Conservation (phyloP, 2,888 invertebrate genomes). For the Torymus texanus region DNA sequence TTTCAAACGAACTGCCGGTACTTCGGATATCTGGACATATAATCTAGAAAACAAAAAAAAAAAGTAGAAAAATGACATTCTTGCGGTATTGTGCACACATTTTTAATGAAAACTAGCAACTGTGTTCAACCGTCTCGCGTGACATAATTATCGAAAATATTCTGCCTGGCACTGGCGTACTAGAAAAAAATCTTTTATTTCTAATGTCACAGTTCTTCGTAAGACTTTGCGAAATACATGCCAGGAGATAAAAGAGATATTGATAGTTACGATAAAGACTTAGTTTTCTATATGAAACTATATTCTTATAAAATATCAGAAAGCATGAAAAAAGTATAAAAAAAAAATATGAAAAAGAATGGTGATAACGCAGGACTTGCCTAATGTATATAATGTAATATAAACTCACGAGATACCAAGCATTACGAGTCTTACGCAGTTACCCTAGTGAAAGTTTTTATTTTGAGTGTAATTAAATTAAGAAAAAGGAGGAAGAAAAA, state of each 20-base stretch:
- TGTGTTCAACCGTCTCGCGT: slow-evolving; percentile 47
- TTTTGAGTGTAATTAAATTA: slow-evolving; percentile 60
- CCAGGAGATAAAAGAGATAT: slow-evolving; percentile 63
- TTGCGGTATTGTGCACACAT: slow-evolving; percentile 45
- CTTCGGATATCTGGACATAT: slow-evolving; percentile 19
- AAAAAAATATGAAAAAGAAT: slow-evolving; percentile 53
- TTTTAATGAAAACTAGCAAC: slow-evolving; percentile 47
- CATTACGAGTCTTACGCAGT: slow-evolving; percentile 69
- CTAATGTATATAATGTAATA: slow-evolving; percentile 73
- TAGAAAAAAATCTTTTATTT: slow-evolving; percentile 44
- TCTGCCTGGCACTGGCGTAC: slow-evolving; percentile 52
- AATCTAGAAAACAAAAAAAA: slow-evolving; percentile 36
- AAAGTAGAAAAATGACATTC: slow-evolving; percentile 36
- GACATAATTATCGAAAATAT: slow-evolving; percentile 50
- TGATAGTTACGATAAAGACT: slow-evolving; percentile 70
- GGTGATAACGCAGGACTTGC: slow-evolving; percentile 65
- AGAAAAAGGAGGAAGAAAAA: slow-evolving; percentile 53
- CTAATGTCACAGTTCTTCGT: slow-evolving; percentile 37
- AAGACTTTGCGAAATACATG: slow-evolving; percentile 52
- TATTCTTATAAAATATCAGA: slow-evolving; percentile 70
- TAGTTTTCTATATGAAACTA: slow-evolving; percentile 74
- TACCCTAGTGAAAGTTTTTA: slow-evolving; percentile 64
- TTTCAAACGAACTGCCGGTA: slow-evolving; percentile 28
- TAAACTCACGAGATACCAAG: slow-evolving; percentile 67
- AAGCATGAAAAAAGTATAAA: slow-evolving; percentile 53